phyloP scores from a whole-genome alignment of 1,140 invertebrate genomes.

The Calliopsis andreniformis region DNA sequence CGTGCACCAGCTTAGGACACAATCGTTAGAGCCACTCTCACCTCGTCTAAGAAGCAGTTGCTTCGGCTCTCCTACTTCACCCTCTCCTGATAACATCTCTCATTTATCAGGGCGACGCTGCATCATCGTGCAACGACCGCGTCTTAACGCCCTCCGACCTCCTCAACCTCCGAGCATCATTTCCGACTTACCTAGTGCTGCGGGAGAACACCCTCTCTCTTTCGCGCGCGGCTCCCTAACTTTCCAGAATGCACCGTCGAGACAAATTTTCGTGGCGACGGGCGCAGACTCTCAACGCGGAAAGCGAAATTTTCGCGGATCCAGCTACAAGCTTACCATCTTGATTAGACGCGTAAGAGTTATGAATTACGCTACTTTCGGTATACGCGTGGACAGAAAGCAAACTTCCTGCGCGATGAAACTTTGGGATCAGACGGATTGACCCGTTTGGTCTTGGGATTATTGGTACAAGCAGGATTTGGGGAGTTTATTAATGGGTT shows the following conservation, averaged over 20 bases:
- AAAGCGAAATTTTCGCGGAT: slow-evolving; percentile 45
- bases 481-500: too few species aligned
- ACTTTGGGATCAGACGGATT: not conserved
- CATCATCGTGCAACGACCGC: slow-evolving; percentile 59
- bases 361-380: slow-evolving; percentile 12
- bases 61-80: slow-evolving; percentile 30
- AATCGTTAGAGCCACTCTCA: slow-evolving; percentile 59
- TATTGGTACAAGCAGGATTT: too few species aligned
- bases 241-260: slow-evolving; percentile 43
- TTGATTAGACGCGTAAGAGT: slow-evolving; percentile 22
- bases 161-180: slow-evolving; percentile 48
- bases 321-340: slow-evolving; percentile 5
- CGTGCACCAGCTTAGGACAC: slow-evolving; percentile 56
- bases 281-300: not conserved
- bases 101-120: slow-evolving; percentile 63
- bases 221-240: not conserved
- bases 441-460: not conserved
- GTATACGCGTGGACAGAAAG: not conserved
- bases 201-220: not conserved
- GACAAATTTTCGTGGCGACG: slow-evolving; percentile 46
- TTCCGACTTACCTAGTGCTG: slow-evolving; percentile 42
- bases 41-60: slow-evolving; percentile 53
- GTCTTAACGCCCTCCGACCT: slow-evolving; percentile 55
- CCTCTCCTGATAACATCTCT: slow-evolving; percentile 64
- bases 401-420: not conserved